Evolutionary conservation across 2,888 invertebrate genomes (phyloP), one percentile per base, ranked within the genome.

Genomic region (Sinohyriopsis cumingii): DNA sequence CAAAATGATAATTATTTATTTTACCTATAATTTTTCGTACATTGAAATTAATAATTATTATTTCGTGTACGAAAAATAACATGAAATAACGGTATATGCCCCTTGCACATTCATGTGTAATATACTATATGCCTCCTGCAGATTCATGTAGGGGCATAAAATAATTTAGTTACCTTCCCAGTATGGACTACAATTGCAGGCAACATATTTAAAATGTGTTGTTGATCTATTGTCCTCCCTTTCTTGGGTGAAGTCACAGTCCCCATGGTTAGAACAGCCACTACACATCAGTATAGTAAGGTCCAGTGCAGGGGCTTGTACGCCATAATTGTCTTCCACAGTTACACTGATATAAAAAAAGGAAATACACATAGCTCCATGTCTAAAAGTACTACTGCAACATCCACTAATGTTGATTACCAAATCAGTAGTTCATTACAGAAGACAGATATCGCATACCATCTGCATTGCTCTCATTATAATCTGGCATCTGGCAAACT

Each of bases 261-360:
- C 18, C 2, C 69, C 73, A 28, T 67, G 57, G n/a, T 25, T 45
- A n/a, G 24, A 68, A 55, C 73, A 73, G 3, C 62, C 63, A 9
- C 64, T 66, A 55, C 73, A 73, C 22, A 64, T 19, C 24, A 68
- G 53, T 7, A 73, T 33, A 22, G 63, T 33, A 18, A 73, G 55
- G 1, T 61, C 68, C 12, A 61, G 54, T 15, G 28, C 9, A 20
- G 73, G 67, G 6, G 73, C 63, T 18, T 61, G 62, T 19, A 60
- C 63, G 9, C 62, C 57, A 9, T 59, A 7, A 19, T 54, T 55
- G 55, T 73, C 73, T 9, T 12, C 22, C 1, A 56, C 73, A 9
- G 63, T 63, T 25, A 72, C 25, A 55, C 68, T 72, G 59, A 53
- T 19, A 53, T 33, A 55, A 60, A 69, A 54, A 55, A 45, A 24